Evolutionary conservation across 2,797 vertebrate genomes (phyloP), one percentile per base, ranked within the genome.

Genomic region (Anisognathus igniventris): DNA sequence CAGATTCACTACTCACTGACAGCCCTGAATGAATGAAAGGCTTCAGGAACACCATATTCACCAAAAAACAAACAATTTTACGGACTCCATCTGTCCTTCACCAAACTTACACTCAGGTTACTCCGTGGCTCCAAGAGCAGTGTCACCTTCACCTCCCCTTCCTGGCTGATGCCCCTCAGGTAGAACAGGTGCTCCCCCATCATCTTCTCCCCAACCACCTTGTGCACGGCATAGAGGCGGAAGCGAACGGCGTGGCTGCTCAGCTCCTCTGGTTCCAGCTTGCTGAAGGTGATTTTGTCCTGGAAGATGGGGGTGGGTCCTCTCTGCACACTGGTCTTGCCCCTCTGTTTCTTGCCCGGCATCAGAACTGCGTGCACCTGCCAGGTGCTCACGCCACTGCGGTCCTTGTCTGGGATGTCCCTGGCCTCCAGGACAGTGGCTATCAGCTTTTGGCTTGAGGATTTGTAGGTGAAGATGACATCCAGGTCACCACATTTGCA

Each of bases 131-230:
- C 99, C 97, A 99, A 97, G 22, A 99, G 96, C 95, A 99, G 93
- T 0, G 98, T 98, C 37, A 98, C 97, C 96, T 98, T 98, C 61
- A 94, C 97, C 23, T 98, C 97, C 30, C 89, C 97, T 9, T 98
- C 97, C 12, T 96, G 97, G 87, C 93, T 94, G 56, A 99, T 91
- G 48, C 97, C 97, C 15, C 96, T 98, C 44, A 99, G 96, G 66
- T 97, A 93, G 96, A 99, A 98, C 16, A 99, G 35, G 57, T 98
- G 98, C 97, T 99, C 99, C 3, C 99, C 99, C 99, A 99, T 99
- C 99, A 99, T 99, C 79, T 97, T 98, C 97, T 99, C 98, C 4
- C 98, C 98, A 83, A 97, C 98, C 98, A 99, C 97, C 96, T 98
- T 98, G 25, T 98, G 97, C 75, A 99, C 97, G 0, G 99, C 99